Base-by-base conservation (phyloP, 2,113 vertebrate genomes). In the Amazona guildingii region DNA sequence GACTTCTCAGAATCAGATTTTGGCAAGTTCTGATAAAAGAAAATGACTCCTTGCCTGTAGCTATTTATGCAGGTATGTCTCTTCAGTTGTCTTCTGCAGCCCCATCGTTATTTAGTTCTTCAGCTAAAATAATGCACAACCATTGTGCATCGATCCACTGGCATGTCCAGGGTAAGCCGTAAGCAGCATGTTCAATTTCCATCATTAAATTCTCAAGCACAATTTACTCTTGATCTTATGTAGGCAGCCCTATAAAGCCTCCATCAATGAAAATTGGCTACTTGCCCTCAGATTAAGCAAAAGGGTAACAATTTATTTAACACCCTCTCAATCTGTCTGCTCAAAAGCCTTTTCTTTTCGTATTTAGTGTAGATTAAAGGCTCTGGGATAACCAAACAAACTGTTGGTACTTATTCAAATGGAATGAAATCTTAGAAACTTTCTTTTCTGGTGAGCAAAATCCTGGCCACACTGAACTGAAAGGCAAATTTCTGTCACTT, bases 371-470 rank as follows among this genome's bases (percentile, higher is more conserved):
- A 91, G 86, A 84, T 62, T 79, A 96, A 95, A 66, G 66, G 31
- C 66, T 73, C 55, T 68, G 61, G 88, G 90, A 91, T 93, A 94
- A 87, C 61, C 90, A 94, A 96, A 94, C 86, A 96, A 95, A 82
- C 90, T 79, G 39, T 76, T 93, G 83, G 92, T 86, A 79, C 57
- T 95, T 96, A 86, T 29, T 80, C 94, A 93, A 87, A 91, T 19
- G 62, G 86, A 96, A 94, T 67, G 81, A 92, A 90, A 91, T 62
- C 95, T 92, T 88, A 84, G 62, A 39, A 92, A 89, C 83, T 68
- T 91, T 43, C 66, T 70, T 94, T 86, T 92, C 90, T 89, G 72
- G 23, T 48, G 39, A 86, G 66, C 62, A 95, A 90, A 92, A 78
- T 63, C 85, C 90, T 89, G 90, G 41, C 66, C 52, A 21, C 31